phyloP scores from a whole-genome alignment of 1,140 invertebrate species.

The Procambarus virginalis region DNA sequence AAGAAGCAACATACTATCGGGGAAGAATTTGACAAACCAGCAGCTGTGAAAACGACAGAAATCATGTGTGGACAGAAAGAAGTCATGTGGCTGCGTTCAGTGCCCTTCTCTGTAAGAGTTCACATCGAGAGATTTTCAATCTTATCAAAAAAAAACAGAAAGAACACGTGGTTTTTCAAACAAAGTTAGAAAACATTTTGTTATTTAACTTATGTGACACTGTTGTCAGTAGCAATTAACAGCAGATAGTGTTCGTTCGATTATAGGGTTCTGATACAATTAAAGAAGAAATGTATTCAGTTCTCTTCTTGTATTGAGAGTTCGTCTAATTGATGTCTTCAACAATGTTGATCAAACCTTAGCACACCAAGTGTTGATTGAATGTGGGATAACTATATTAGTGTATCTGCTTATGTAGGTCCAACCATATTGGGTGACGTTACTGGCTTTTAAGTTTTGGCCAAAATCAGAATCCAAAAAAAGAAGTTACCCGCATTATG shows the following conservation, averaged over 20 bases:
- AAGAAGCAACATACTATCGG: no score
- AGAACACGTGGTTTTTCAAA: conserved; percentile 9
- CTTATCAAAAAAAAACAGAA: no score
- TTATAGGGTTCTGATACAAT: conserved; percentile 16
- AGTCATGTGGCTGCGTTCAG: no score
- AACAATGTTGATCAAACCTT: conserved; percentile 28
- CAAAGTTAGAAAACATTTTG: conserved; percentile 12
- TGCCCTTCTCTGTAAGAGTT: no score
- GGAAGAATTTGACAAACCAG: no score
- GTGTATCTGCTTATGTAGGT: conserved; percentile 15
- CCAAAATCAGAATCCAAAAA: conserved; percentile 11
- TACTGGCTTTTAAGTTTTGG: background rate
- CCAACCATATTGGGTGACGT: conserved; percentile 9
- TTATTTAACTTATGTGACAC: conserved; percentile 30
- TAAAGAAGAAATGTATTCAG: conserved; percentile 28
- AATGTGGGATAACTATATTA: conserved; percentile 16
- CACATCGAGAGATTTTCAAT: no score
- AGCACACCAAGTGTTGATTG: conserved; percentile 13
- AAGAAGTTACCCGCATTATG: background rate
- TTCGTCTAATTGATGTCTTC: conserved; percentile 18
- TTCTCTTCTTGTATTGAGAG: conserved; percentile 23
- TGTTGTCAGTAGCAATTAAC: conserved; percentile 21
- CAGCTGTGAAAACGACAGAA: no score
- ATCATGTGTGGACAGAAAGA: no score
- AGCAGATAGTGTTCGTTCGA: conserved; percentile 12